Base-by-base conservation (phyloP, 2,797 vertebrate species). In the Pseudocheirus occidentalis region DNA sequence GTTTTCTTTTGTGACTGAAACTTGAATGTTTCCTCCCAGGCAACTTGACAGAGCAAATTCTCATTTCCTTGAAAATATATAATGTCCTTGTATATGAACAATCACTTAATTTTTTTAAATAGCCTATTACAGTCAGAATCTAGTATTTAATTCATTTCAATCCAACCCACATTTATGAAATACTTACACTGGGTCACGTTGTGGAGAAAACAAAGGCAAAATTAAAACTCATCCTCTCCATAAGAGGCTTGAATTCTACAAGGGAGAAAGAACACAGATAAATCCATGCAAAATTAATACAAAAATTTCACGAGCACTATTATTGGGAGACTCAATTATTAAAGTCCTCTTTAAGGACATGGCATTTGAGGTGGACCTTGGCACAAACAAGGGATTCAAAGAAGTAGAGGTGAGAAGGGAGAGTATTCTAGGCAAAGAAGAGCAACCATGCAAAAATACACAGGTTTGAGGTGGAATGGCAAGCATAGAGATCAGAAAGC, bases 31-130 rank as follows among this genome's bases (percentile, higher is more conserved):
- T 96, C 55, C 96, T 98, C 97, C 91, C 73, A 95, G 92, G 55
- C 58, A 97, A 92, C 4, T 40, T 53, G 95, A 96, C 12, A 90
- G 62, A 95, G 92, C 93, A 94, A 66, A 94, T 62, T 46, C 96
- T 94, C 87, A 96, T 97, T 96, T 97, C 96, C 95, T 90, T 97
- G 55, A 97, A 98, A 96, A 94, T 50, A 59, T 96, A 53, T 96
- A 91, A 98, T 90, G 29, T 94, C 93, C 55, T 66, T 90, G 55
- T 10, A 73, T 87, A 27, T 46, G 73, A 87, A 50, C 24, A 50
- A 87, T 81, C 66, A 81, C n/a, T 90, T 90, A 34, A 91, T 57
- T 62, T 7, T 56, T 91, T 94, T 91, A 62, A 73, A 81, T 94
- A 57, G 56, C 27, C 34, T 93, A 87, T 28, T 59, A 92, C 34